Percentiles rank a stretch among this genome's conserved stretches.
Conservation (phyloP, 2,797 vertebrate species). For the Characodon lateralis region DNA sequence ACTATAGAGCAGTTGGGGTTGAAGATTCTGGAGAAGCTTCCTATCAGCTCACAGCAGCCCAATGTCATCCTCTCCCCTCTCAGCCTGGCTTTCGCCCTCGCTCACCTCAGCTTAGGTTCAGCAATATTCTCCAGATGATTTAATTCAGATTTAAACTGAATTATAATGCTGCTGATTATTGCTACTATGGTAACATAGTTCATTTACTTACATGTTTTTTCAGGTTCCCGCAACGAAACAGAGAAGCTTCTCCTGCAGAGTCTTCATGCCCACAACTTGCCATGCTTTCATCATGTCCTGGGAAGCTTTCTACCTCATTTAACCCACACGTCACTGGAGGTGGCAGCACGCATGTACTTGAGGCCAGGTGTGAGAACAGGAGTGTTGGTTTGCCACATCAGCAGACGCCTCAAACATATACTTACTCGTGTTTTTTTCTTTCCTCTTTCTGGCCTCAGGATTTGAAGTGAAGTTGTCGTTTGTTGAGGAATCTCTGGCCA, state of each 20-base stretch:
- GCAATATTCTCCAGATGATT: background rate
- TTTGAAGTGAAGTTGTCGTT: slow-evolving; percentile 87
- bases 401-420: background rate
- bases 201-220: slow-evolving; percentile 20
- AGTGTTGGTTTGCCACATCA: fast-evolving
- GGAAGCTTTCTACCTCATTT: slow-evolving; percentile 77
- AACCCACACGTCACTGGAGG: slow-evolving; percentile 71
- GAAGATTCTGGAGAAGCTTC: slow-evolving; percentile 82
- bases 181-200: background rate
- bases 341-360: slow-evolving; percentile 88
- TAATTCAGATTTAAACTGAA: background rate
- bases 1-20: slow-evolving; percentile 84
- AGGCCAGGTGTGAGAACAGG: slow-evolving; percentile 79
- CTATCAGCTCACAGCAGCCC: slow-evolving; percentile 73
- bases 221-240: slow-evolving; percentile 88
- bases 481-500: slow-evolving; percentile 81
- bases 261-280: slow-evolving; percentile 72
- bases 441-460: slow-evolving; percentile 65
- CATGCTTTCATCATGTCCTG: slow-evolving; percentile 84
- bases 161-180: background rate
- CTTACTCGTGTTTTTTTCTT: background rate
- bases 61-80: slow-evolving; percentile 89
- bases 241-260: slow-evolving; percentile 80
- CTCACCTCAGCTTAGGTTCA: slow-evolving; percentile 89
- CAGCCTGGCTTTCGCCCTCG: slow-evolving; percentile 86